These are phyloP conservation scores for Hippocampus kuda DNA, from an alignment of 2,797 vertebrate genomes.

Conservation along the genomic window DNA sequence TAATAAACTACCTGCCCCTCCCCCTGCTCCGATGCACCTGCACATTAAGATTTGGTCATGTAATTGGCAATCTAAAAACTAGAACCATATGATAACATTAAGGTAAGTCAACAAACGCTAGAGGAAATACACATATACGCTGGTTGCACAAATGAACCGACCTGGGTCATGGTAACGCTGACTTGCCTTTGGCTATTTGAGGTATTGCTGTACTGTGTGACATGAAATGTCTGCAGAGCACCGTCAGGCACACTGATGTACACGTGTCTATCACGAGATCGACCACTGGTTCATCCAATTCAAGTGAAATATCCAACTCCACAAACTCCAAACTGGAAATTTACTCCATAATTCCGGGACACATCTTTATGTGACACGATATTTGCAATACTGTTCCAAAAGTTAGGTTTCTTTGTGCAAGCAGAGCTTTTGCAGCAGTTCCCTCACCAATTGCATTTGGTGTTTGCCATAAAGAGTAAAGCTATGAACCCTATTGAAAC, in stretches of 20 bases:
- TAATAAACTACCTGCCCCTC: slow-evolving; percentile 28
- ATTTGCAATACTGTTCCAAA: slow-evolving; percentile 20
- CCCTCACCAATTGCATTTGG: slow-evolving; percentile 63
- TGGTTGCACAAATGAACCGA: slow-evolving; percentile 68
- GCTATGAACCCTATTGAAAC: slow-evolving; percentile 86
- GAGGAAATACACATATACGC: slow-evolving; percentile 32
- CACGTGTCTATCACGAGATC: neutral
- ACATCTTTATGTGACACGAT: slow-evolving; percentile 59
- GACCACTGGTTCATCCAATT: neutral
- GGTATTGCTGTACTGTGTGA: slow-evolving; percentile 57
- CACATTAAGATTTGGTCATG: slow-evolving; percentile 21
- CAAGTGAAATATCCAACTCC: neutral
- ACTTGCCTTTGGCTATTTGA: slow-evolving; percentile 12
- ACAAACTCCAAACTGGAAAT: neutral
- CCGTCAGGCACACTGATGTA: slow-evolving; percentile 8
- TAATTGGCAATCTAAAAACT: slow-evolving; percentile 29
- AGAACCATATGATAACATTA: slow-evolving; percentile 23
- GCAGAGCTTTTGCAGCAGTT: slow-evolving; percentile 53
- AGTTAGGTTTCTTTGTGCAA: slow-evolving; percentile 64
- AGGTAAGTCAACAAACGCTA: slow-evolving; percentile 63
- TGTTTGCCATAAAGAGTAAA: slow-evolving; percentile 74
- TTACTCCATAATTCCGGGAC: slow-evolving; percentile 5
- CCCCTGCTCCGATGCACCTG: slow-evolving; percentile 41
- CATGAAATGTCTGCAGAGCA: slow-evolving; percentile 34
- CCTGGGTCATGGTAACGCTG: slow-evolving; percentile 11